phyloP scores from a whole-genome alignment of 2,113 vertebrate species.

The Lonchura striata region DNA sequence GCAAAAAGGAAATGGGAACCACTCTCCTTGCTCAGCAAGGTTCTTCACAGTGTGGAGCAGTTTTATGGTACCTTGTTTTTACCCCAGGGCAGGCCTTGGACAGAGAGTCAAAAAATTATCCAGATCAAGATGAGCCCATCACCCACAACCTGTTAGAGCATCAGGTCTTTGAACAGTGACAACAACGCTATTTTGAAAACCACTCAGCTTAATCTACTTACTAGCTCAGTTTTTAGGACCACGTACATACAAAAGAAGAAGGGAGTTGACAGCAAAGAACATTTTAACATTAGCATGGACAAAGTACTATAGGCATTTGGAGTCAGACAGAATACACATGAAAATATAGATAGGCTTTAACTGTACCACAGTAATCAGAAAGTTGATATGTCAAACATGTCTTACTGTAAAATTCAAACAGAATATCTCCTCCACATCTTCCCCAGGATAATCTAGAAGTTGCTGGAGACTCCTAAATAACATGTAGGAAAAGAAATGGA shows the following conservation, averaged over 20 bases:
- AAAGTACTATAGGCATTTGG: background rate
- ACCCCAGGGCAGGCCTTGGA: background rate
- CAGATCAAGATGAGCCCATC: background rate
- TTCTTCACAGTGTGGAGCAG: background rate
- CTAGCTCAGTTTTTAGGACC: background rate
- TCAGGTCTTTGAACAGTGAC: background rate
- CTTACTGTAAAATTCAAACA: slow-evolving; percentile 95
- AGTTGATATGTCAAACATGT: background rate
- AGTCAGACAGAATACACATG: background rate
- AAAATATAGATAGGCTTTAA: background rate
- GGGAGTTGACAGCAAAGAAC: background rate
- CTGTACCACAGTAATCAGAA: background rate
- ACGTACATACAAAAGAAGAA: background rate
- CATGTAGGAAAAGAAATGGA: background rate
- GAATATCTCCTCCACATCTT: slow-evolving; percentile 90
- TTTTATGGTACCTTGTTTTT: background rate
- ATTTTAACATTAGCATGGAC: background rate
- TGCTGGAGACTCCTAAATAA: slow-evolving; percentile 89
- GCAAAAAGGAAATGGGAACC: background rate
- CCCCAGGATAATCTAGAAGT: slow-evolving; percentile 88
- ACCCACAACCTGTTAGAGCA: background rate
- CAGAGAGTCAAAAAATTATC: background rate
- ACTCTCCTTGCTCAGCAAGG: background rate
- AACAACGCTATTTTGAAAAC: background rate
- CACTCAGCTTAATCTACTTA: background rate